These are phyloP conservation scores for Aldabrachelys gigantea DNA, from an alignment of 2,113 vertebrate genomes.

Conservation along the genomic window DNA sequence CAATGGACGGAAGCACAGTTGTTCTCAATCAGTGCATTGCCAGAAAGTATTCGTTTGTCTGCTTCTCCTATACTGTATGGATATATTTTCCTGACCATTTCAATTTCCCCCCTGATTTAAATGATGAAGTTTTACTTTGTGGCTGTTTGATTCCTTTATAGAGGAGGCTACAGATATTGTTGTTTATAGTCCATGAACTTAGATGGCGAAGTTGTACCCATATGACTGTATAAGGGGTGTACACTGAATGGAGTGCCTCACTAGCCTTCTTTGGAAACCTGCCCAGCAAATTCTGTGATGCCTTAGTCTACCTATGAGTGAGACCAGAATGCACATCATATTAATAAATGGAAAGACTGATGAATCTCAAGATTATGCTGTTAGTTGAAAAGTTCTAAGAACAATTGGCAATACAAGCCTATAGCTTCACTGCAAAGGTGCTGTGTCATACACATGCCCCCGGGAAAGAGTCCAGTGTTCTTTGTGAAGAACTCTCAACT, in stretches of 20 bases:
- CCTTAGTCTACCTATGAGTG: background rate
- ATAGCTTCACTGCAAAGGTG: background rate
- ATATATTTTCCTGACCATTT: background rate
- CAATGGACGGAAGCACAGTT: rapidly evolving
- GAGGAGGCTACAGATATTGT: background rate
- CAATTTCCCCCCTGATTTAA: background rate
- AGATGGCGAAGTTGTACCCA: background rate
- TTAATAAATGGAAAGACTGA: background rate
- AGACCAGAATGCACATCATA: background rate
- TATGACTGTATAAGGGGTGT: rapidly evolving
- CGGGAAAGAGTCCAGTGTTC: background rate
- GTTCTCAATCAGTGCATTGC: background rate
- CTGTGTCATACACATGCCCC: background rate
- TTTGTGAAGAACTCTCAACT: background rate
- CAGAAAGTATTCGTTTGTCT: background rate
- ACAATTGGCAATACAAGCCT: background rate
- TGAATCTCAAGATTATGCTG: background rate
- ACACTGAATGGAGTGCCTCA: background rate
- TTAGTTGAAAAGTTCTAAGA: background rate
- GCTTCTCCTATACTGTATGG: rapidly evolving
- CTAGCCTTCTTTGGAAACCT: background rate
- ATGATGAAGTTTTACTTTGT: background rate
- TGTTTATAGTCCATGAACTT: background rate
- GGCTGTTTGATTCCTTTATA: background rate
- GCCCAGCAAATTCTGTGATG: background rate